phyloP scores from a whole-genome alignment of 2,888 invertebrate genomes.

The Amphipyra tragopoginis region DNA sequence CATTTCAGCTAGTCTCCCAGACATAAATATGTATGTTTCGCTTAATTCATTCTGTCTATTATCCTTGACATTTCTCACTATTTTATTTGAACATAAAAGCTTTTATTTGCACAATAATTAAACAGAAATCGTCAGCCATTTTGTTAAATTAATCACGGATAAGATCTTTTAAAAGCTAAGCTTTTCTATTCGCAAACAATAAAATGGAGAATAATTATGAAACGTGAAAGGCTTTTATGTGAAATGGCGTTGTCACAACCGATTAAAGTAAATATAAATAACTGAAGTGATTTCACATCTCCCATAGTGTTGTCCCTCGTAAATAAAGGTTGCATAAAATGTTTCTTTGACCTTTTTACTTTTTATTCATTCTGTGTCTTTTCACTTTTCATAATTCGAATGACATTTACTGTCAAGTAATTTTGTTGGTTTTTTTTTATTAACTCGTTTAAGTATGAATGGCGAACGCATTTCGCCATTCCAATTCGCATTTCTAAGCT shows the following conservation, averaged over 20 bases:
- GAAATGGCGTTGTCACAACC: constrained; percentile 13
- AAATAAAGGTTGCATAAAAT: constrained; percentile 42
- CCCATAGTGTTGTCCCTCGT: constrained; percentile 12
- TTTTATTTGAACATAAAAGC: neutral
- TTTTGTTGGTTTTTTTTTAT: constrained; percentile 18
- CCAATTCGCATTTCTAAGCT: too few species aligned
- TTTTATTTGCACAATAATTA: constrained; percentile 6
- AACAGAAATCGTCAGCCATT: constrained; percentile 22
- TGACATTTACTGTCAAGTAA: constrained; percentile 51
- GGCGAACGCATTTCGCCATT: constrained; percentile 1
- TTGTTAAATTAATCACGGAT: constrained; percentile 27
- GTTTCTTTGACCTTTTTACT: constrained; percentile 44
- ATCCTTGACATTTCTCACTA: constrained; percentile 31
- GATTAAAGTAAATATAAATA: constrained; percentile 22
- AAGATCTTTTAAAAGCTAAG: constrained; percentile 28
- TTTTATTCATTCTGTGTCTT: constrained; percentile 20
- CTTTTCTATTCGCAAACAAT: constrained; percentile 32
- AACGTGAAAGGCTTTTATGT: constrained; percentile 30
- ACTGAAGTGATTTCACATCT: constrained; percentile 25
- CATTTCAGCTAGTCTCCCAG: too few species aligned
- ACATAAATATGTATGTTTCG: too few species aligned
- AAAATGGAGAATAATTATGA: constrained; percentile 25
- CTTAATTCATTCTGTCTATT: neutral
- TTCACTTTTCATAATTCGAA: constrained; percentile 46
- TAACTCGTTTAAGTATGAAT: constrained; percentile 5